Conservation (phyloP, 1,140 invertebrate genomes). For the Lordiphosa clarofinis region DNA sequence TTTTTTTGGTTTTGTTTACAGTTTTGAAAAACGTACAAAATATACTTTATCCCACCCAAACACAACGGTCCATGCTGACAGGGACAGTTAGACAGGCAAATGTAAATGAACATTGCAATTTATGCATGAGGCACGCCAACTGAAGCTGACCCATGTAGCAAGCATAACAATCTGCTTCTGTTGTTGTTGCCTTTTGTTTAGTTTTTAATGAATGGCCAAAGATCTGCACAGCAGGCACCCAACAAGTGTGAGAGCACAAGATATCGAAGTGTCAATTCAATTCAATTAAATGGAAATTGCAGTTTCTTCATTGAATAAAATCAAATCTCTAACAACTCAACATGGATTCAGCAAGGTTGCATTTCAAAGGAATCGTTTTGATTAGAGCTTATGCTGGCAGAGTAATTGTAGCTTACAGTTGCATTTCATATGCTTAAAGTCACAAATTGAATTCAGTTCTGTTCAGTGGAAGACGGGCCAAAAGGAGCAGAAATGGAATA, state of each 20-base stretch:
- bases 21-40: conserved; percentile 5
- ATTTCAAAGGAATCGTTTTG: neutral
- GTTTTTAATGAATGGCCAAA: conserved; percentile 52
- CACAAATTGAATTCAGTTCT: no score
- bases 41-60: neutral
- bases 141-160: conserved; percentile 1
- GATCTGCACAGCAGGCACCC: conserved; percentile 7
- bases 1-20: conserved; percentile 12
- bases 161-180: conserved; percentile 1
- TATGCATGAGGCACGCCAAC: conserved; percentile 12
- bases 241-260: neutral
- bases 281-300: conserved; percentile 56
- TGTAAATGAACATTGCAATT: conserved; percentile 42
- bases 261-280: conserved; percentile 36
- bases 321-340: conserved; percentile 14
- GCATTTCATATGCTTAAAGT: no score
- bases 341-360: neutral
- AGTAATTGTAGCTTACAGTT: conserved; percentile 2
- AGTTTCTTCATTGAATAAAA: conserved; percentile 10
- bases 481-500: no score
- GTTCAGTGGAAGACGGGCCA: no score
- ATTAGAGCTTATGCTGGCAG: neutral
- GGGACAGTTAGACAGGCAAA: conserved; percentile 34
- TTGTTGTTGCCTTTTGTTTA: conserved; percentile 31
- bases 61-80: conserved; percentile 21